These are phyloP conservation scores for Agonopterix arenella DNA, from an alignment of 2,888 invertebrate genomes.

Conservation along the genomic window DNA sequence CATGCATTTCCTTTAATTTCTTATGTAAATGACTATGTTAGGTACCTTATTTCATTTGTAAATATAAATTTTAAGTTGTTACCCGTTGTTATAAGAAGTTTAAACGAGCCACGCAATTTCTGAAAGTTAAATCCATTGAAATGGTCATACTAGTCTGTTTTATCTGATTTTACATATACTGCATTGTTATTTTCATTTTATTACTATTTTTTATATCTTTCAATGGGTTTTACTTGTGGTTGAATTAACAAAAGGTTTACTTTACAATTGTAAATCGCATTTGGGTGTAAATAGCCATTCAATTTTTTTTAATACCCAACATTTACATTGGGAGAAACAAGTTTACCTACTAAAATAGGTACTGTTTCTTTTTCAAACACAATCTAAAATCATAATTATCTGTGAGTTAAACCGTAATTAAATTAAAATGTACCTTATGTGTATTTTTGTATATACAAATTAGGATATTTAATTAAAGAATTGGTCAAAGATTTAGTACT, in stretches of 20 bases:
- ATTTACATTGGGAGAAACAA: no score
- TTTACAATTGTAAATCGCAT: no score
- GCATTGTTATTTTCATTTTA: conserved; percentile 21
- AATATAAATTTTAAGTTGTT: conserved; percentile 52
- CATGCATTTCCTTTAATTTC: conserved; percentile 41
- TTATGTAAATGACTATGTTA: conserved; percentile 29
- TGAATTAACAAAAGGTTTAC: conserved; percentile 16
- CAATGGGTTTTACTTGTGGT: conserved; percentile 53
- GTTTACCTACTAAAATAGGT: no score
- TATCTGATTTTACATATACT: conserved; percentile 41
- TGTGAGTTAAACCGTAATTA: no score
- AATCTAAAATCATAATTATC: no score
- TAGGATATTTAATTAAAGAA: no score
- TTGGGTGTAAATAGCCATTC: no score
- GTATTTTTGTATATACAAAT: no score
- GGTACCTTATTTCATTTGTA: conserved; percentile 29
- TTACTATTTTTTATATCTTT: conserved; percentile 27
- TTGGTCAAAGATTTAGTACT: no score
- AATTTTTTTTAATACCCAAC: no score
- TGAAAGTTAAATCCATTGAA: conserved; percentile 47
- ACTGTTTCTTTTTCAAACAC: no score
- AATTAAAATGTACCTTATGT: no score
- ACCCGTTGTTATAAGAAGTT: conserved; percentile 41
- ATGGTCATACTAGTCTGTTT: conserved; percentile 51
- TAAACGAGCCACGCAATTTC: conserved; percentile 28